Conservation (phyloP, 2,113 vertebrate genomes). For the Thalassoma bifasciatum region DNA sequence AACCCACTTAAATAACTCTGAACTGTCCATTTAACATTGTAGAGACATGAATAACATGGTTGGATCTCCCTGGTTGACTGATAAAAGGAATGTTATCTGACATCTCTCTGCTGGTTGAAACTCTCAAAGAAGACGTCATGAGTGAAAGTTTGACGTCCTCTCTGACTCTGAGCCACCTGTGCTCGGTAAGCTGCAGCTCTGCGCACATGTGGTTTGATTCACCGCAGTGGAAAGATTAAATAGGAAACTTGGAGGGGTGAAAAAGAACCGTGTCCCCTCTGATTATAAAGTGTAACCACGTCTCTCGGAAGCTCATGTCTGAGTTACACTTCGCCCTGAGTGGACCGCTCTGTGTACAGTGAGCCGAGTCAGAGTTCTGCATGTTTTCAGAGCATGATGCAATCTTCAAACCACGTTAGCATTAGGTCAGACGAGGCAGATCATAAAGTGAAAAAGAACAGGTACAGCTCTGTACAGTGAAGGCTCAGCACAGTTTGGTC, state of each 20-base stretch:
- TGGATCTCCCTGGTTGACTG: no score
- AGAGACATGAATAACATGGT: no score
- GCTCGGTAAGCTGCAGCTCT: slow-evolving; percentile 27
- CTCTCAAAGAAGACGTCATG: background rate
- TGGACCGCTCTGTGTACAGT: slow-evolving; percentile 25
- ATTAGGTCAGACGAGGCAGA: background rate
- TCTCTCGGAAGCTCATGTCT: slow-evolving; percentile 62
- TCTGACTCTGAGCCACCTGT: background rate
- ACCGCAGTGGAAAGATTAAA: slow-evolving; percentile 82
- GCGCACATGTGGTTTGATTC: slow-evolving; percentile 83
- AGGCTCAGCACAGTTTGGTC: background rate
- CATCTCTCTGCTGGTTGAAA: background rate
- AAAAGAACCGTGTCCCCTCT: slow-evolving; percentile 31
- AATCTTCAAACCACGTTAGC: slow-evolving; percentile 6
- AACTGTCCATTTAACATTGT: no score
- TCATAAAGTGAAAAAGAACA: background rate
- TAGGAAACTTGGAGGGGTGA: slow-evolving; percentile 63
- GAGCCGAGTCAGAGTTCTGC: background rate
- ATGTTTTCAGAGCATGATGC: slow-evolving; percentile 29
- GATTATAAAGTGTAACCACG: slow-evolving; percentile 59
- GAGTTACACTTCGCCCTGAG: slow-evolving; percentile 43
- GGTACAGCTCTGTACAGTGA: background rate
- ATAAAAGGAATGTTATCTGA: background rate
- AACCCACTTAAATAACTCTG: no score
- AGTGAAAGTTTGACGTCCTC: slow-evolving; percentile 3